Evolutionary conservation across 2,797 vertebrate species (phyloP).

Genomic region (Brachyrhaphis roseni): DNA sequence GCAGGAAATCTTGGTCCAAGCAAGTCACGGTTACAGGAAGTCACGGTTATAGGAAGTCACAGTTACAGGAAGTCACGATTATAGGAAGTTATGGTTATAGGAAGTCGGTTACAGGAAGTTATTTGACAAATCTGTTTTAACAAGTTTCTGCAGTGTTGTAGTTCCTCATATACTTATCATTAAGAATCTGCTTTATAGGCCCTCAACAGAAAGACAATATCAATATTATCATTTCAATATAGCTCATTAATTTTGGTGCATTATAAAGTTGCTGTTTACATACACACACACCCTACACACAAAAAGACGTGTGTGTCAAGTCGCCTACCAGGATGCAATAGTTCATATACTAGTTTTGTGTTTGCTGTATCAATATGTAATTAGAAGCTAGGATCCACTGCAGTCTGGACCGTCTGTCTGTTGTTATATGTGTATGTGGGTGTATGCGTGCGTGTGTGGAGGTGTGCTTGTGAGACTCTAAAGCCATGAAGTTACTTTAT

Average conservation of each 20-base stretch:
- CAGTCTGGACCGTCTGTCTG: slow-evolving; percentile 45
- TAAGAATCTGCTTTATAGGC: slow-evolving; percentile 60
- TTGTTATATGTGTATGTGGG: background rate
- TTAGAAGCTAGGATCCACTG: slow-evolving; percentile 57
- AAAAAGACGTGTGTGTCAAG: background rate
- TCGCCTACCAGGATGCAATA: background rate
- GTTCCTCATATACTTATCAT: slow-evolving; percentile 60
- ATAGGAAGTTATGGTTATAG: background rate
- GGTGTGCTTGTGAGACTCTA: slow-evolving; percentile 15
- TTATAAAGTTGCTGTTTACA: slow-evolving; percentile 40
- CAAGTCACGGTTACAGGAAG: no score
- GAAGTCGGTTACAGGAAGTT: slow-evolving; percentile 1
- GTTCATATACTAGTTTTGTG: slow-evolving; percentile 36
- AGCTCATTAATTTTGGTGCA: slow-evolving; percentile 63
- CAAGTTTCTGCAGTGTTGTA: slow-evolving; percentile 61
- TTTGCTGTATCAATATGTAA: slow-evolving; percentile 71
- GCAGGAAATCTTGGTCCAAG: no score
- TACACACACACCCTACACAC: background rate
- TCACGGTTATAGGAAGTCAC: no score
- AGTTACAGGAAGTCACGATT: background rate
- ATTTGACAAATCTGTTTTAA: slow-evolving; percentile 56
- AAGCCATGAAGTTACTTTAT: slow-evolving; percentile 55
- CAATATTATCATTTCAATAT: slow-evolving; percentile 57
- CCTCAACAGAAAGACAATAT: slow-evolving; percentile 46
- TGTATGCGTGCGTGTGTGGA: background rate